Base-by-base conservation (phyloP, 2,888 invertebrate species). In the Coremacera marginata region DNA sequence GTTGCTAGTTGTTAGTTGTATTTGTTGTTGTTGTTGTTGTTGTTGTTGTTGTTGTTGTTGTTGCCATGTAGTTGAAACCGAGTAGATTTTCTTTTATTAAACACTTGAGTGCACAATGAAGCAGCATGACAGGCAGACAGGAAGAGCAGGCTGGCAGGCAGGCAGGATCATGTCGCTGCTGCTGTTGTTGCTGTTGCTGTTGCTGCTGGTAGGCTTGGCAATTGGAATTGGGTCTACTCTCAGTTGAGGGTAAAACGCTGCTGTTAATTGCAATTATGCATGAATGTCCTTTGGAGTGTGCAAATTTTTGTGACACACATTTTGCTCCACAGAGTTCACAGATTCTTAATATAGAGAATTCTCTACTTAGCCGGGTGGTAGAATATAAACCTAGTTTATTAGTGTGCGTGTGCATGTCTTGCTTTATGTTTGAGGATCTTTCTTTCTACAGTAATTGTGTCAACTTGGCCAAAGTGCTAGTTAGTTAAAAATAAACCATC, bases 191-290 rank as follows among this genome's bases (percentile, higher is more conserved):
- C 57, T 57, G 22, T 31, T 27, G 62, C 2, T 31, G 27, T 9
- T 60, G 11, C 9, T 22, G 49, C 14, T 49, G 52, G 25, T 49
- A 72, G 62, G 44, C 72, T 19, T 51, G 73, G 52, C 73, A 74
- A 74, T 63, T 52, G 34, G 65, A 65, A 55, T 55, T 74, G 74
- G n/a, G 67, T 55, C 22, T 52, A 37, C 19, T 22, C 22, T 62
- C 37, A 65, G 65, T 27, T n/a, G 49, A 63, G 63, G 63, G 31
- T 27, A 68, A 51, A 51, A 31, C 19, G 63, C 65, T 74, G 52
- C 65, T 67, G 65, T 74, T 65, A 74, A 74, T 74, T 74, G 67
- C 67, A 74, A 74, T 74, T 74, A 74, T 74, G 74, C 74, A 74
- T 74, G 67, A 55, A 74, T 67, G 74, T 65, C 65, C 74, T 65